A percentile compares a stretch with the other conserved stretches of the same genome.
phyloP scores from a whole-genome alignment of 2,113 vertebrate species.

The Alouatta palliata region DNA sequence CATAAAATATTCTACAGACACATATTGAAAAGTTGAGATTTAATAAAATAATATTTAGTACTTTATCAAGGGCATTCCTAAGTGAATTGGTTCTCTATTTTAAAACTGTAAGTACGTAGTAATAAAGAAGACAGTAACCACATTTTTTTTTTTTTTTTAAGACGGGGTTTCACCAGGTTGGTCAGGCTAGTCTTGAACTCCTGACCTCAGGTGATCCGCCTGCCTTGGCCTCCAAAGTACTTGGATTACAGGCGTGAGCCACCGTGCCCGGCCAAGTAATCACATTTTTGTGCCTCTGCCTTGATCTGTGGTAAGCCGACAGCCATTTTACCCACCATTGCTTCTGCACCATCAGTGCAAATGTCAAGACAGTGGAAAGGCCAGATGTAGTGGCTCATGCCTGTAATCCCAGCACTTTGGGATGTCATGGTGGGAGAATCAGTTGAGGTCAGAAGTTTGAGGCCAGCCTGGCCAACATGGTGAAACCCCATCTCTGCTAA shows the following conservation, averaged over 20 bases:
- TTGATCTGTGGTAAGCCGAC: not conserved
- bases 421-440: no score
- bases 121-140: not conserved
- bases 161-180: no score
- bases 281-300: not conserved
- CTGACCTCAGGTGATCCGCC: no score
- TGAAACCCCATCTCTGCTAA: no score
- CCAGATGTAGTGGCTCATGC: not conserved
- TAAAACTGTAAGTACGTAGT: not conserved
- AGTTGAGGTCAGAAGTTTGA: no score
- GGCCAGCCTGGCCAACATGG: no score
- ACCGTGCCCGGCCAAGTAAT: no score
- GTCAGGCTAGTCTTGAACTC: no score
- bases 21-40: not conserved
- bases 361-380: not conserved
- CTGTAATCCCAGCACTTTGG: no score
- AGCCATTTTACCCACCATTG: not conserved
- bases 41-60: not conserved
- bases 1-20: not conserved
- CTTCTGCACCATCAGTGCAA: not conserved
- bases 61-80: not conserved
- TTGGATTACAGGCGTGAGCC: no score
- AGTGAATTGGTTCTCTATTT: not conserved
- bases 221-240: no score
- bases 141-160: conserved; percentile 38